Percentiles rank a stretch among this genome's conserved stretches.
phyloP scores from a whole-genome alignment of 1,140 invertebrate species.

The Yoshiicerus persimilis region DNA sequence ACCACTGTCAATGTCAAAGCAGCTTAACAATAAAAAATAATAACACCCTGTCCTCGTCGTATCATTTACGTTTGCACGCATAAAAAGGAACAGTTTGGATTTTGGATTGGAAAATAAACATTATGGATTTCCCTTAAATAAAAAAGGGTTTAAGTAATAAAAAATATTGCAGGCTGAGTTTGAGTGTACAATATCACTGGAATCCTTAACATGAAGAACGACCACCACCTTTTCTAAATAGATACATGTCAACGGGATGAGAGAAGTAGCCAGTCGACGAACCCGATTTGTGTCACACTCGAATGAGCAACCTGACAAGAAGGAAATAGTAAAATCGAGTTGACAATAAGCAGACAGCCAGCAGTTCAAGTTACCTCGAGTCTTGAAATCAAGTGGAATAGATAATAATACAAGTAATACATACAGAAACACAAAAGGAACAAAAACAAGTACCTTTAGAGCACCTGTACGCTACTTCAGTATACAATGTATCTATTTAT shows the following conservation, averaged over 20 bases:
- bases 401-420: not conserved
- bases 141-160: not conserved
- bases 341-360: not conserved
- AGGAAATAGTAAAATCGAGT: not conserved
- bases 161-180: too few species aligned
- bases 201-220: not conserved
- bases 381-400: not conserved
- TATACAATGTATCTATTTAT: too few species aligned
- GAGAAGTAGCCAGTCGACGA: not conserved
- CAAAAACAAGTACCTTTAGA: not conserved
- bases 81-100: not conserved
- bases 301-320: not conserved
- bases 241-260: not conserved
- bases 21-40: not conserved
- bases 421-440: not conserved
- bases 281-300: not conserved
- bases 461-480: too few species aligned
- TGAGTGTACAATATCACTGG: not conserved
- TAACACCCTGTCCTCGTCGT: too few species aligned
- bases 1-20: not conserved
- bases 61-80: too few species aligned
- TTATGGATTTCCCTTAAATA: too few species aligned
- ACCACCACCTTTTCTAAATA: not conserved
- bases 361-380: too few species aligned
- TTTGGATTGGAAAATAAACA: not conserved